These are phyloP conservation scores for Rattus norvegicus DNA, from an alignment of 2,113 vertebrate genomes.

Conservation along the genomic window GRCr8 NC_086021.1:59910001-59910500, in stretches of 20 bases:
- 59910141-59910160: not conserved
- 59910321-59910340: not conserved
- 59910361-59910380: not conserved
- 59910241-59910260: not conserved
- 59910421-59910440: not conserved
- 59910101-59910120: not conserved
- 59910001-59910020: not conserved
- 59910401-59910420: not conserved
- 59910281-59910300: not conserved
- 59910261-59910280: not conserved
- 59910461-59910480: not conserved
- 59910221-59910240: not conserved
- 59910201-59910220: not conserved
- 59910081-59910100: not conserved
- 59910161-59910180: not conserved
- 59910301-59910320: not conserved
- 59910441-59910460: not conserved
- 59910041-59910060: not conserved
- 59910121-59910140: not conserved
- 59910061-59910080: not conserved
- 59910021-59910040: not conserved
- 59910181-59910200: not conserved
- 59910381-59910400: not conserved
- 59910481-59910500: not conserved
- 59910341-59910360: not conserved